Evolutionary conservation across 2,113 vertebrate species (phyloP).

Genomic region (Percopsis transmontana): DNA sequence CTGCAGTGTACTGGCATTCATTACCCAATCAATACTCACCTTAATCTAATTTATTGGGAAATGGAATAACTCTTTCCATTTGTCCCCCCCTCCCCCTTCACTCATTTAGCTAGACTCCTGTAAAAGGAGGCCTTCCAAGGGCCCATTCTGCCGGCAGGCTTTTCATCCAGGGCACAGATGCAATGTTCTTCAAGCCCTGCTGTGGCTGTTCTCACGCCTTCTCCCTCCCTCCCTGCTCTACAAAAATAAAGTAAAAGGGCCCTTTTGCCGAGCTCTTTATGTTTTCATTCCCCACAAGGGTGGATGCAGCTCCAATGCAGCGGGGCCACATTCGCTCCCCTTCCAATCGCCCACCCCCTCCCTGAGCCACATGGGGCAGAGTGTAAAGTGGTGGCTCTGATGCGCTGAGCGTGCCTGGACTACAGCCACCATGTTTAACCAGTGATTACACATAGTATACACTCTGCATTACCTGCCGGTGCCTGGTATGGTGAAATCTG

Average conservation of each 20-base stretch:
- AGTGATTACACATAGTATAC: constrained; percentile 51
- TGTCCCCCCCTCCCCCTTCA: constrained; percentile 27
- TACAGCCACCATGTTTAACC: constrained; percentile 57
- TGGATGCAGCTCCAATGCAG: constrained; percentile 24
- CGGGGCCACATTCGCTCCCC: constrained; percentile 9
- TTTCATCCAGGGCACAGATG: constrained; percentile 73
- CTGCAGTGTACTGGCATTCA: constrained; percentile 54
- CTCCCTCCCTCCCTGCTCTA: constrained; percentile 36
- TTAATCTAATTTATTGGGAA: constrained; percentile 72
- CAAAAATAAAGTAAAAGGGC: constrained; percentile 25
- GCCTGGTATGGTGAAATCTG: constrained; percentile 35
- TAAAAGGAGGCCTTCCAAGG: constrained; percentile 52
- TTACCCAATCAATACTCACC: constrained; percentile 70
- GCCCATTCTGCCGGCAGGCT: constrained; percentile 56
- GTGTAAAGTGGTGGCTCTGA: constrained; percentile 39
- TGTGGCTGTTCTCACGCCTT: constrained; percentile 74
- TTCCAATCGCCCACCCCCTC: constrained; percentile 24
- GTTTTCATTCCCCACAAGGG: constrained; percentile 36
- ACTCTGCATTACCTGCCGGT: constrained; percentile 38
- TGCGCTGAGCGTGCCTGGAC: constrained; percentile 58
- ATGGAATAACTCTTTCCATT: constrained; percentile 62
- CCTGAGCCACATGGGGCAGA: constrained; percentile 40
- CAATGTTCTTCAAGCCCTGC: constrained; percentile 67
- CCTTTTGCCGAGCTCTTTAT: constrained; percentile 40
- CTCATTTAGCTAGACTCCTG: constrained; percentile 28